Evolutionary conservation across 2,888 invertebrate species (phyloP).

Genomic region (Eugnorisma glareosa): DNA sequence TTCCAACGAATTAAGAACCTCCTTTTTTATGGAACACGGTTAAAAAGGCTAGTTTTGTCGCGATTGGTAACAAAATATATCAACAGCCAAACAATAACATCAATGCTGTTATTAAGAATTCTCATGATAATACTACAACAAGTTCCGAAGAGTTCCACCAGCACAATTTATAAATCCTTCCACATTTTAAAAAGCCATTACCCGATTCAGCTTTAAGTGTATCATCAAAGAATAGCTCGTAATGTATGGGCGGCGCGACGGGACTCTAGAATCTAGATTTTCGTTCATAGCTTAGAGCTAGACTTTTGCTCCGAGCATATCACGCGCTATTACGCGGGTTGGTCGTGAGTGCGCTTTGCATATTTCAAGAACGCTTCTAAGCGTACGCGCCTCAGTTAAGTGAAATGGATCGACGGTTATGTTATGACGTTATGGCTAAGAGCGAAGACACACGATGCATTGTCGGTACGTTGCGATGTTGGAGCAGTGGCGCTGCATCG

Average conservation of each 20-base stretch:
- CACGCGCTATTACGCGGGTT: slow-evolving; percentile 84
- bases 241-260: slow-evolving; percentile 75
- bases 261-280: slow-evolving; percentile 71
- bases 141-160: neutral
- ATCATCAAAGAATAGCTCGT: slow-evolving; percentile 69
- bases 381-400: slow-evolving; percentile 86
- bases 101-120: neutral
- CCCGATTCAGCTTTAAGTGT: slow-evolving; percentile 65
- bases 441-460: neutral
- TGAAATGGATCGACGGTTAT: slow-evolving; percentile 87
- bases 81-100: neutral
- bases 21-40: neutral
- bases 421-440: slow-evolving; percentile 81
- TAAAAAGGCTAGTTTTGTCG: neutral
- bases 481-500: neutral
- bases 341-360: slow-evolving; percentile 89
- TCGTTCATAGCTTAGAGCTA: slow-evolving; percentile 70
- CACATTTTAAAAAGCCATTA: slow-evolving; percentile 53
- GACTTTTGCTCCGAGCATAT: slow-evolving; percentile 79
- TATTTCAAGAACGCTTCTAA: slow-evolving; percentile 86
- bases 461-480: neutral
- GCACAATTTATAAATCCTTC: slow-evolving; percentile 25
- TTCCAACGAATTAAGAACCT: neutral
- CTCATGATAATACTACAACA: neutral
- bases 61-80: no score